These are phyloP conservation scores for Rhabditoides inermis DNA, from an alignment of 2,888 invertebrate species.

Conservation along the genomic window DNA sequence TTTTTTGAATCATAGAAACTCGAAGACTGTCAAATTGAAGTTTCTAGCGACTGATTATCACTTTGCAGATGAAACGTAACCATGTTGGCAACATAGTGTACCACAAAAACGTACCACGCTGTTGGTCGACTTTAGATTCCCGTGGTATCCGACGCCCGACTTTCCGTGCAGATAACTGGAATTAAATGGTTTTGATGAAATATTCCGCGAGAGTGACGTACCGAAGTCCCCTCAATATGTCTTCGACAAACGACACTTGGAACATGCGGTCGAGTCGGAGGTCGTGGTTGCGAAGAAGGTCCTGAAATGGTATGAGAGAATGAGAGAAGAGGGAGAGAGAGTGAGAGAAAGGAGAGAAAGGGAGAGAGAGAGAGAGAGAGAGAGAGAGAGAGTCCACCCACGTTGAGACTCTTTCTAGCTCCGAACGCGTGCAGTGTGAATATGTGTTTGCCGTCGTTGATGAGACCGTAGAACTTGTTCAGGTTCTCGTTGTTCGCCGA, in stretches of 20 bases:
- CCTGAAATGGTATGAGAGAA: constrained; percentile 52
- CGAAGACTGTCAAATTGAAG: no score
- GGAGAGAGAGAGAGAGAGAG: background rate
- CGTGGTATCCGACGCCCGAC: constrained; percentile 55
- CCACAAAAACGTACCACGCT: no score
- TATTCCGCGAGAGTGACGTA: background rate
- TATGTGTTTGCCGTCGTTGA: constrained; percentile 72
- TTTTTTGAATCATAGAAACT: no score
- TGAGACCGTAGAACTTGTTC: constrained; percentile 79
- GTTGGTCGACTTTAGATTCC: constrained; percentile 69
- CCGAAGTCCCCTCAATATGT: constrained; percentile 69
- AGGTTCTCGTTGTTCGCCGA: constrained; percentile 76
- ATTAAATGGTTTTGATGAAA: background rate
- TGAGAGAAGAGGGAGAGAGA: background rate
- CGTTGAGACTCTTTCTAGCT: constrained; percentile 86
- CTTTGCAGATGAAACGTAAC: no score
- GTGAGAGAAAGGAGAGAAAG: background rate
- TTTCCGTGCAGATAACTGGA: constrained; percentile 81
- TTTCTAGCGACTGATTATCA: no score
- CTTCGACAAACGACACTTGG: constrained; percentile 80
- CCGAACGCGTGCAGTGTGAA: constrained; percentile 89
- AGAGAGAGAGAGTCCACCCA: background rate
- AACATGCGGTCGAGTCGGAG: constrained; percentile 91
- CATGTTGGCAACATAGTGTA: no score
- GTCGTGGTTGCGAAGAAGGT: constrained; percentile 78